Evolutionary conservation across 2,113 vertebrate genomes (phyloP).

Genomic region (Podarcis cretensis): DNA sequence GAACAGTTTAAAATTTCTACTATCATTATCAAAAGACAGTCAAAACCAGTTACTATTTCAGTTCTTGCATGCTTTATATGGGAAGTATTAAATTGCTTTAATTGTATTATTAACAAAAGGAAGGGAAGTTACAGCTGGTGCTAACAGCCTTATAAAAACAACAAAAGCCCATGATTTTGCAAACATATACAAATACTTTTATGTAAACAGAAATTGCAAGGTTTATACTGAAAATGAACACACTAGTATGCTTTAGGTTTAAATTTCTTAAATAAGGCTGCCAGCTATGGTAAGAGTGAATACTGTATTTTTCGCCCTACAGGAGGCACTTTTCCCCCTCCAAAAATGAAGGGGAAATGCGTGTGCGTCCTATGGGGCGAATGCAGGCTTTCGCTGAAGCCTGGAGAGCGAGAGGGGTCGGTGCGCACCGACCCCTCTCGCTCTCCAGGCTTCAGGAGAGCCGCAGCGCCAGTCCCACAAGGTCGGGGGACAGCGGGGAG

Average conservation of each 20-base stretch:
- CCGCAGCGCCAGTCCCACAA: no score
- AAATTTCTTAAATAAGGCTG: neutral
- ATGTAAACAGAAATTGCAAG: conserved; percentile 52
- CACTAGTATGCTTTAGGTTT: neutral
- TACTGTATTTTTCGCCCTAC: no score
- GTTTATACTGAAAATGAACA: conserved; percentile 6
- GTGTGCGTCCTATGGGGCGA: no score
- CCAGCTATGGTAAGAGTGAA: neutral
- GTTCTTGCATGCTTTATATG: conserved; percentile 19
- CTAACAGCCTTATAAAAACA: neutral
- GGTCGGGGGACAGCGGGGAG: no score
- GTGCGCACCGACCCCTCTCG: no score
- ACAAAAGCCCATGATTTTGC: conserved; percentile 36
- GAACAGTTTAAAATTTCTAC: neutral
- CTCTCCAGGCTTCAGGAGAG: no score
- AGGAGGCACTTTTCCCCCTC: no score
- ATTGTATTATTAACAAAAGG: neutral
- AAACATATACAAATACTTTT: conserved; percentile 39
- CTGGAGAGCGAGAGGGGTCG: no score
- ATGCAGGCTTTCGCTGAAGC: no score
- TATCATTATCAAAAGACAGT: conserved; percentile 8
- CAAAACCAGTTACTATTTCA: neutral
- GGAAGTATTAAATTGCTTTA: conserved; percentile 16
- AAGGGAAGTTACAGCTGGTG: neutral
- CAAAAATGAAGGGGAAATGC: no score